Evolutionary conservation across 2,888 invertebrate species (phyloP), one percentile per base, ranked within the genome.

Genomic region (Tolmerus cingulatus): DNA sequence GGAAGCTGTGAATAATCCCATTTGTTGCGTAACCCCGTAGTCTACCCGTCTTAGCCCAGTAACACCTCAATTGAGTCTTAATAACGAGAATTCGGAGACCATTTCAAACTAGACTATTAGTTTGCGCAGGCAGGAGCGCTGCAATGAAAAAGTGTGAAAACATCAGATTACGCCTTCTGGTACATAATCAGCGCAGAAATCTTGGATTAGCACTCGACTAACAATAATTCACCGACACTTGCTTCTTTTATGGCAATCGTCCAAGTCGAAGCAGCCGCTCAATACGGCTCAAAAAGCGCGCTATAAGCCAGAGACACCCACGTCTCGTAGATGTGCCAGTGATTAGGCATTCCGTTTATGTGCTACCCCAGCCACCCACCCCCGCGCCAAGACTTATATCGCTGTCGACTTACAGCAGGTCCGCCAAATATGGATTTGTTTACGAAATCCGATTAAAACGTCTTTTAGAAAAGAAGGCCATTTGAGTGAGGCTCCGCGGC

Each of bases 381-480:
- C 34, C 55, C 51, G 46, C 27, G 8, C 16, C 81, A 16, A 30
- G 14, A 8, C 34, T 9, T 8, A 81, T 16, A 51, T 51, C 19
- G 0, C 2, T 14, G 37, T 30, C n/a, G 30, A 55, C 55, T 51
- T 81, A 51, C 51, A 46, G 43, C 43, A 51, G 37, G 30, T n/a
- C 74, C 51, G 74, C 86, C 86, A 79, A 86, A 86, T 40, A 86
- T 76, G 86, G 86, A 86, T 79, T 43, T 74, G 43, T 86, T 86
- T 78, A 86, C 86, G 74, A 86, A 86, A 86, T 86, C 74, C 86
- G 86, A 86, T 86, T 86, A 86, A 86, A 79, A 86, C 40, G 46
- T 79, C 74, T 86, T 78, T n/a, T 30, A 8, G 85, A 74, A 74
- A 84, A 86, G 85, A 74, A 86, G 85, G 85, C 74, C 85, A 74